Evolutionary conservation across 1,140 invertebrate species (phyloP).

Genomic region (Steinernema feltiae): DNA sequence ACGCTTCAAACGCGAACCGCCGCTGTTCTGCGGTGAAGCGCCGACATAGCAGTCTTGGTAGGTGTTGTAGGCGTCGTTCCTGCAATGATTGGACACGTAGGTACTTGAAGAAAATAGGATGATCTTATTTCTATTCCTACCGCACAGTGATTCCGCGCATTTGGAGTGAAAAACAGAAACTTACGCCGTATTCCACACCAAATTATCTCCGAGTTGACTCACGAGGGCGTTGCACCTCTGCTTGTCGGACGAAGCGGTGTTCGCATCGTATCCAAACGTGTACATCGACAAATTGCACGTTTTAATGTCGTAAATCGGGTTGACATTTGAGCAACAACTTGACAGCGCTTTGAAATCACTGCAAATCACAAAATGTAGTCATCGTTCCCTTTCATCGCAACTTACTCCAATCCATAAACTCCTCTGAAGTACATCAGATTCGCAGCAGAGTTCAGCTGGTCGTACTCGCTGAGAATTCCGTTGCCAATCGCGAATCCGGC

Average conservation of each 20-base stretch:
- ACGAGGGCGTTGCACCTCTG: not conserved
- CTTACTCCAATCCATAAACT: constrained; percentile 39
- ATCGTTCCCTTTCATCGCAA: not conserved
- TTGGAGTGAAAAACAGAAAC: not conserved
- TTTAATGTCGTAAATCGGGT: not conserved
- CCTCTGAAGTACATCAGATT: constrained; percentile 64
- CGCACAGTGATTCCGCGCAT: constrained; percentile 45
- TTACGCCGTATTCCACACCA: not conserved
- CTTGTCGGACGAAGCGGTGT: not conserved
- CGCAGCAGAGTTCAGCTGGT: constrained; percentile 61
- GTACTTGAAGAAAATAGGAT: not conserved
- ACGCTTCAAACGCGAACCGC: not conserved
- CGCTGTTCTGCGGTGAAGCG: not conserved
- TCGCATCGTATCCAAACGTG: not conserved
- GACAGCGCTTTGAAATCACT: not conserved
- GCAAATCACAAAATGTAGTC: not conserved
- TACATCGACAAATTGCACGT: not conserved
- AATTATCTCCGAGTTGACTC: not conserved
- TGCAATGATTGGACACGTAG: not conserved
- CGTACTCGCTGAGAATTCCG: constrained; percentile 32
- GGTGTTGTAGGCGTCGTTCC: constrained; percentile 45
- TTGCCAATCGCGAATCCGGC: constrained; percentile 35
- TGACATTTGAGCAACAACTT: not conserved
- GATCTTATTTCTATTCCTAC: not conserved
- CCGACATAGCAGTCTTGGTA: constrained; percentile 40